These are phyloP conservation scores for Drosophila kikkawai DNA, from an alignment of 1,140 invertebrate genomes.

Conservation along the genomic window DNA sequence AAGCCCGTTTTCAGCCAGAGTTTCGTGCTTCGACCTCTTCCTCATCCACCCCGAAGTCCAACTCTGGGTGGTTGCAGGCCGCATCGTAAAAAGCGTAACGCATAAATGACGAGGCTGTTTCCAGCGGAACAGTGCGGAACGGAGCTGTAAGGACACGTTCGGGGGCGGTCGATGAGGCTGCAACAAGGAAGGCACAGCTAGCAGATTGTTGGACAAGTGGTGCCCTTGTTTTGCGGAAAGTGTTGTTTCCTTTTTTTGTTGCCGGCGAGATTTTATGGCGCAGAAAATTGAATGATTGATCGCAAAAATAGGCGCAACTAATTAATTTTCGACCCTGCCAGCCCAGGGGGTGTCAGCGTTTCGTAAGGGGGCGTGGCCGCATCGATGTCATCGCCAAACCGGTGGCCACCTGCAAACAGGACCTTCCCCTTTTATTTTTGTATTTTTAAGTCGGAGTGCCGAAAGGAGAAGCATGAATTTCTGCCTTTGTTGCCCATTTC, in stretches of 20 bases:
- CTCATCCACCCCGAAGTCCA: slow-evolving; percentile 2
- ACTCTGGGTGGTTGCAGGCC: slow-evolving; percentile 27
- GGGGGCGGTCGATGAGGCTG: slow-evolving; percentile 30
- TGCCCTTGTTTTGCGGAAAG: slow-evolving; percentile 49
- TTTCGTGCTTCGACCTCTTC: neutral
- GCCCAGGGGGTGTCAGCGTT: slow-evolving; percentile 43
- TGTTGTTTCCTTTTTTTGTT: slow-evolving; percentile 39
- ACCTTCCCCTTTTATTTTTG: slow-evolving; percentile 1
- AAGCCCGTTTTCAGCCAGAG: slow-evolving; percentile 3
- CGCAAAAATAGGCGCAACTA: slow-evolving; percentile 79
- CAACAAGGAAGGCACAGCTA: slow-evolving; percentile 31
- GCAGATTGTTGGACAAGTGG: slow-evolving; percentile 62
- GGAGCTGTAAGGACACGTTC: slow-evolving; percentile 14
- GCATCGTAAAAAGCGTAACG: slow-evolving; percentile 63
- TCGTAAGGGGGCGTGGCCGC: slow-evolving; percentile 62
- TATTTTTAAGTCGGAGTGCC: neutral
- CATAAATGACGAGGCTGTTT: slow-evolving; percentile 73
- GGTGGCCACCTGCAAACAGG: slow-evolving; percentile 67
- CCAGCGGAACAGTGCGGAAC: slow-evolving; percentile 21
- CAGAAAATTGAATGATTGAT: slow-evolving; percentile 83
- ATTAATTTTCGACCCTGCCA: slow-evolving; percentile 65
- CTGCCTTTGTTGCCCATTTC: slow-evolving; percentile 15
- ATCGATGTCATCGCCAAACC: slow-evolving; percentile 24
- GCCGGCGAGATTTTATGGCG: slow-evolving; percentile 68
- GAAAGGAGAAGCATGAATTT: neutral